Evolutionary conservation across 2,888 invertebrate species (phyloP).

Genomic region (Andrena flavipes): DNA sequence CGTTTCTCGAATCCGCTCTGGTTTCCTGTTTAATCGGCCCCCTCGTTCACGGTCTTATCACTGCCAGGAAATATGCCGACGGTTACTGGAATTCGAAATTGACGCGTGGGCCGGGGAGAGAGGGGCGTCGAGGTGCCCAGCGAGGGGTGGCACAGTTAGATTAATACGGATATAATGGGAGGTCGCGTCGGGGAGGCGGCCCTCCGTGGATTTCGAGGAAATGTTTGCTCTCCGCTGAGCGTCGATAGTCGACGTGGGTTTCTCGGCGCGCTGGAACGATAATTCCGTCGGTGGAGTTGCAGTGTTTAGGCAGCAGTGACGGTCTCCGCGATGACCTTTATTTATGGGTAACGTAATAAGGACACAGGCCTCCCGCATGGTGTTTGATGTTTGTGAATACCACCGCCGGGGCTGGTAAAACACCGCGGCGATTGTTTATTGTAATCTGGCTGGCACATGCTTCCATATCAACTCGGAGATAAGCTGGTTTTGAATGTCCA

Average conservation of each 20-base stretch:
- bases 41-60: constrained; percentile 49
- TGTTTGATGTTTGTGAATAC: constrained; percentile 71
- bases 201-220: constrained; percentile 53
- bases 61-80: constrained; percentile 41
- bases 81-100: constrained; percentile 62
- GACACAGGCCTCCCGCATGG: constrained; percentile 7
- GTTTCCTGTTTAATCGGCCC: constrained; percentile 44
- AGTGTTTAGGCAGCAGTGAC: background rate
- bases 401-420: constrained; percentile 55
- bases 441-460: constrained; percentile 73
- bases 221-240: constrained; percentile 27
- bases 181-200: background rate
- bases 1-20: constrained; percentile 20
- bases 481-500: constrained; percentile 73
- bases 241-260: background rate
- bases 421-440: constrained; percentile 68
- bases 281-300: background rate
- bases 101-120: constrained; percentile 29
- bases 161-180: constrained; percentile 50
- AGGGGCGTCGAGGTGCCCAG: constrained; percentile 41
- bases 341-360: constrained; percentile 49
- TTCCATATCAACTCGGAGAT: constrained; percentile 72
- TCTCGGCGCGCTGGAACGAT: background rate
- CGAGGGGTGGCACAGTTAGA: constrained; percentile 50
- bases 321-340: background rate